These are phyloP conservation scores for Heliconius ethilla DNA, from an alignment of 2,888 invertebrate genomes.

Conservation along the genomic window DNA sequence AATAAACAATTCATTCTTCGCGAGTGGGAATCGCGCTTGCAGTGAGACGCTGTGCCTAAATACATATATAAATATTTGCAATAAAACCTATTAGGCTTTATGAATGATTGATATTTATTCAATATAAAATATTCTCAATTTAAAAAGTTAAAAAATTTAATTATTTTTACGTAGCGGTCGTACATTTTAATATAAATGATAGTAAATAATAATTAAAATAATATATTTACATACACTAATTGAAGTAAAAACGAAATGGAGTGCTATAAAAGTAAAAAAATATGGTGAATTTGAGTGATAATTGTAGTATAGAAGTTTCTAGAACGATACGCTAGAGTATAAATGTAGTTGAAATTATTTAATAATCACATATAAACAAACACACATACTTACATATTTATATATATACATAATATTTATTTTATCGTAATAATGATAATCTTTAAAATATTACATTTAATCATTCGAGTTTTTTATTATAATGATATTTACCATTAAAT, in stretches of 20 bases:
- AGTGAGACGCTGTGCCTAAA: no score
- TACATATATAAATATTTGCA: no score
- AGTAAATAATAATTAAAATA: neutral
- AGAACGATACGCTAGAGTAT: neutral
- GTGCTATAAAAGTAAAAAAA: conserved; percentile 3
- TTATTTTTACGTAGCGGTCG: neutral
- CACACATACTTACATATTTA: neutral
- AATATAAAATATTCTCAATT: no score
- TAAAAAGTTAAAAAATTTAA: neutral
- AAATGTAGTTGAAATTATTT: conserved; percentile 1
- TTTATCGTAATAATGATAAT: conserved; percentile 3
- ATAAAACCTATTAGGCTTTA: no score
- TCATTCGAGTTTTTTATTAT: conserved; percentile 16
- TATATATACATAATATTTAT: conserved; percentile 17
- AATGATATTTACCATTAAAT: conserved; percentile 18
- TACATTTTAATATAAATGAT: conserved; percentile 17
- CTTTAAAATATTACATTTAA: conserved; percentile 9
- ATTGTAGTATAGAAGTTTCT: conserved; percentile 15
- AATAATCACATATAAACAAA: neutral
- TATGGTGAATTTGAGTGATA: conserved; percentile 1
- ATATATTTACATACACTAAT: conserved; percentile 10
- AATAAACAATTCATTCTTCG: neutral
- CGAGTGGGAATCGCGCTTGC: neutral
- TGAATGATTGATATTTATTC: no score
- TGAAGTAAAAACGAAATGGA: neutral